Evolutionary conservation across 2,113 vertebrate species (phyloP), one percentile per base, ranked within the genome.

Genomic region (Hystrix cristata): DNA sequence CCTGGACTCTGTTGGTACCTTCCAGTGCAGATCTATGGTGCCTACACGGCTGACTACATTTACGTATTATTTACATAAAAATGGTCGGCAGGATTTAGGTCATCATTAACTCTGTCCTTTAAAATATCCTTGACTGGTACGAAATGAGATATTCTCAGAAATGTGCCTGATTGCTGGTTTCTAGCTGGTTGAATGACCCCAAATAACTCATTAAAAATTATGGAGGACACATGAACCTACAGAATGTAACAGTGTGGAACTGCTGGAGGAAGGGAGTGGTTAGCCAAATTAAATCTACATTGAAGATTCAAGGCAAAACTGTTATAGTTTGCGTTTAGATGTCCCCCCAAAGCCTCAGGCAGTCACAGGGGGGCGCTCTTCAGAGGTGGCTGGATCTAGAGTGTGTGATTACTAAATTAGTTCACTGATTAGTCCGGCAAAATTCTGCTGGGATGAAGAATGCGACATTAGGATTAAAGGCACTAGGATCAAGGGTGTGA

Each of bases 161-260:
- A 91, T 79, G 87, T 85, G 53, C 81, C 88, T 79, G 72, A 91
- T 86, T 86, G 88, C 94, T 91, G 62, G 74, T 64, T 93, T 91
- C 84, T 96, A 15, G 96, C 87, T 93, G 83, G 93, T 76, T 97
- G 83, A 97, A 97, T 89, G 90, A 97, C 84, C 72, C 83, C 87
- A 97, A 95, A 97, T 93, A 97, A 97, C 62, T 95, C 92, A 87
- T 94, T 97, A 97, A 97, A 97, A 97, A 97, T 97, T 91, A 97
- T 90, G 69, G 83, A 96, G 90, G 93, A 94, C 2, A 0, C 8
- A 13, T 48, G 51, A 89, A 92, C 79, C 94, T 93, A 85, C 87
- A 95, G 86, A 69, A 91, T 18, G 79, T 71, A 96, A 86, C 38
- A 53, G 88, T 89, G 86, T 46, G 85, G 94, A 98, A 96, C 93